A percentile compares a stretch with the other conserved stretches of the same genome.
Conservation (phyloP, 2,888 invertebrate species). For the Agapostemon virescens region DNA sequence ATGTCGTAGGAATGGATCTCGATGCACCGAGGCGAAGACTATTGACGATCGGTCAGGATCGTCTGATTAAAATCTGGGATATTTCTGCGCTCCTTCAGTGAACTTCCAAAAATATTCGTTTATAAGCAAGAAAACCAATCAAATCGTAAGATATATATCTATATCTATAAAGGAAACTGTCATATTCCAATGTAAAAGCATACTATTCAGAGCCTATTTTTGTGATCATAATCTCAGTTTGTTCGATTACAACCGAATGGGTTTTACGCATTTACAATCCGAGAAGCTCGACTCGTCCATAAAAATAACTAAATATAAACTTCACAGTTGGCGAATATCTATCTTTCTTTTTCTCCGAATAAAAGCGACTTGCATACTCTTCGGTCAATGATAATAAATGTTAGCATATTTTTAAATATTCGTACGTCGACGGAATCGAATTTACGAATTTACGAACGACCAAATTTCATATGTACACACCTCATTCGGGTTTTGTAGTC, state of each 20-base stretch:
- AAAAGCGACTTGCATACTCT: constrained; percentile 19
- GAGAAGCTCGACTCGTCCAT: not conserved
- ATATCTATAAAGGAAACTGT: constrained; percentile 40
- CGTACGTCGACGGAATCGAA: constrained; percentile 42
- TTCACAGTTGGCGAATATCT: constrained; percentile 27
- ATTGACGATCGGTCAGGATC: constrained; percentile 96
- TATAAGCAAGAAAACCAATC: constrained; percentile 57
- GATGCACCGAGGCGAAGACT: constrained; percentile 94
- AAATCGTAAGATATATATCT: constrained; percentile 52
- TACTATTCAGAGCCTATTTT: constrained; percentile 67
- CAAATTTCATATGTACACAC: constrained; percentile 52
- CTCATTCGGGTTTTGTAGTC: constrained; percentile 32
- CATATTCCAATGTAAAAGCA: constrained; percentile 52
- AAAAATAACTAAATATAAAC: constrained; percentile 7
- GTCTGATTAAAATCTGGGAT: constrained; percentile 96
- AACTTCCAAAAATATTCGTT: constrained; percentile 62
- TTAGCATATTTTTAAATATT: constrained; percentile 48
- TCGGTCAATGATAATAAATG: constrained; percentile 19
- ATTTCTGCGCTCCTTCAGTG: constrained; percentile 85
- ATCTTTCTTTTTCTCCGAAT: constrained; percentile 22
- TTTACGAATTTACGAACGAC: constrained; percentile 46
- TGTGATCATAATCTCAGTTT: constrained; percentile 60
- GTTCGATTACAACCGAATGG: constrained; percentile 41
- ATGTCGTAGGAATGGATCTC: constrained; percentile 92
- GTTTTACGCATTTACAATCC: constrained; percentile 34